Base-by-base conservation (phyloP, 2,888 invertebrate species). In the Ferdinandea cuprea region DNA sequence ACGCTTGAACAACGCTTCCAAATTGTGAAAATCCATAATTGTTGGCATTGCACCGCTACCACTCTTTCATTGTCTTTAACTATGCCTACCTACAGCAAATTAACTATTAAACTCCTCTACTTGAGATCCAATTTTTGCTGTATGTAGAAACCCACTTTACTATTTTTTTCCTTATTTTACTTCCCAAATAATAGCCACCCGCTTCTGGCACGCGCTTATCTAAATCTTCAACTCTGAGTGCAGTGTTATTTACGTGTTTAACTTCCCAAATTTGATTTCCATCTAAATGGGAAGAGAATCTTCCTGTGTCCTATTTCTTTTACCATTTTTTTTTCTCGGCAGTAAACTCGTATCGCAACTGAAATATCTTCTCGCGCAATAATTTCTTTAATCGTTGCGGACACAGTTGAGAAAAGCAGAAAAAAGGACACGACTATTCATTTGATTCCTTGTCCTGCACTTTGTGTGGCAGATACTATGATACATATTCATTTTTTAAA, bases 311-410 rank as follows among this genome's bases (percentile, higher is more conserved):
- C n/a, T 11, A 9, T 11, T 44, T 19, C 17, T 8, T 15, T 8
- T 13, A 21, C 6, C 11, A 15, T 63, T 7, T 32, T 48, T 25
- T 63, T 7, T 32, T 48, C n/a, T 6, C 2, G 3, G 17, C 40
- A 13, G 30, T n/a, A 25, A 30, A 30, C 73, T 46, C n/a, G 1
- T 74, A 65, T 65, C 73, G 40, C 11, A 50, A 48, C 40, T 52
- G 44, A 32, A 42, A 71, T 50, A 52, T 73, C 46, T 63, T 19
- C 30, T 48, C 65, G 72, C 46, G 65, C 56, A 56, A 65, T 73
- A 73, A 73, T 73, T 74, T 74, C 65, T 48, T 58, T 74, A 74
- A 74, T 66, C 73, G 30, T 52, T 74, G 73, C 65, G 65, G 65
- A 65, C 73, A 32, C 28, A n/a, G 15, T 21, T 30, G 37, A 44